Base-by-base conservation (phyloP, 2,888 invertebrate species). In the Cordilura impudica region DNA sequence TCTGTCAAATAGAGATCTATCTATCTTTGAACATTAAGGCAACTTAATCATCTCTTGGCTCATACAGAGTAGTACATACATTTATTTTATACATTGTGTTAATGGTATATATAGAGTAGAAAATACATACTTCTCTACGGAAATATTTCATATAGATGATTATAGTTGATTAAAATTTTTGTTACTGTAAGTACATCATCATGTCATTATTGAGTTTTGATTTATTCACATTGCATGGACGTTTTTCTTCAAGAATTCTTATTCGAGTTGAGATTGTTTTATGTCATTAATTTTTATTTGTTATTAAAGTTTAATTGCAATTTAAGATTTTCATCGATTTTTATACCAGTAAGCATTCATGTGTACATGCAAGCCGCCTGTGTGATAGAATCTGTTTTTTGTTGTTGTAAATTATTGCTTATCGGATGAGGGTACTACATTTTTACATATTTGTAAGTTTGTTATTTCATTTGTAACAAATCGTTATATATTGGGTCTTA, bases 1-100 rank as follows among this genome's bases (percentile, higher is more conserved):
- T 71, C 74, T 74, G 74, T 66, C 78, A 74, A 74, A 56, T 71
- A 35, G 70, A 66, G 60, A 78, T 78, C 78, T 66, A 71, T 71
- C 49, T 74, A 74, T 74, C 70, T 78, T 43, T 47, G 45, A 74
- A 71, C 60, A 67, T 70, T 70, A 70, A 70, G 70, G 78, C 78
- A 78, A 78, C 74, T 78, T 78, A 78, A 78, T 78, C 78, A 74
- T 49, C 69, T 74, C 54, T 65, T 31, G 18, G 16, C 26, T 19
- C 21, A 35, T 63, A 63, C 63, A 51, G 19, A 31, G 14, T 14
- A 45, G 45, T 10, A 39, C 12, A 39, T 39, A 39, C 1, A 39
- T 12, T n/a, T 39, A 4, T 39, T 39, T 26, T n/a, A n/a, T n/a
- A n/a, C n/a, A n/a, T n/a, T n/a, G n/a, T n/a, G n/a, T n/a, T n/a